Evolutionary conservation across 2,113 vertebrate species (phyloP).

Genomic region (Ranitomeya imitator): DNA sequence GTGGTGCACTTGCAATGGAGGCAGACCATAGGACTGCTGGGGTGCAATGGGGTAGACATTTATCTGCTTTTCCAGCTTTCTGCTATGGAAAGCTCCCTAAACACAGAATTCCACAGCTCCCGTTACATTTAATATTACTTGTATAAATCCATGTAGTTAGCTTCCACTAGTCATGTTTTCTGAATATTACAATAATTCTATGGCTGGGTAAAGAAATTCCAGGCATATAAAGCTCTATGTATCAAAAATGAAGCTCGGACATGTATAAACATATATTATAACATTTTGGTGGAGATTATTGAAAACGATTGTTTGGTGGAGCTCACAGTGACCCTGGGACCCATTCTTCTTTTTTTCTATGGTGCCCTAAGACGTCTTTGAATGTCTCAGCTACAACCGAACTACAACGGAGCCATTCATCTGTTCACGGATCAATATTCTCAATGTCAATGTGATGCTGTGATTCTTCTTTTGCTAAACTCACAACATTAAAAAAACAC

Average conservation of each 20-base stretch:
- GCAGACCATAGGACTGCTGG: background rate
- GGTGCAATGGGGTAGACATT: background rate
- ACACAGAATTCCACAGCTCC: background rate
- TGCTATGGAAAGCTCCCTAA: background rate
- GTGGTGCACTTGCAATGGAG: background rate
- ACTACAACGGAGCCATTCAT: no score
- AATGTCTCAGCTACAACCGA: no score
- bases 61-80: background rate
- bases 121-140: background rate
- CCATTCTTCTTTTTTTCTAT: no score
- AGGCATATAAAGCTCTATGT: background rate
- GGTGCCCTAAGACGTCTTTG: no score
- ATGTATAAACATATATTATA: background rate
- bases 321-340: background rate
- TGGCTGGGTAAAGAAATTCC: background rate
- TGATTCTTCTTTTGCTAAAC: background rate
- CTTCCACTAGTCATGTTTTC: background rate
- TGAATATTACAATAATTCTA: background rate
- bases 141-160: background rate
- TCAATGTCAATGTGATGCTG: no score
- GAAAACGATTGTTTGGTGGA: background rate
- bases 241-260: background rate
- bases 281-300: background rate
- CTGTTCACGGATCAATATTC: no score
- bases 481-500: background rate